Conservation (phyloP, 1,140 invertebrate species). For the Pseudomyrmex dendroicus region DNA sequence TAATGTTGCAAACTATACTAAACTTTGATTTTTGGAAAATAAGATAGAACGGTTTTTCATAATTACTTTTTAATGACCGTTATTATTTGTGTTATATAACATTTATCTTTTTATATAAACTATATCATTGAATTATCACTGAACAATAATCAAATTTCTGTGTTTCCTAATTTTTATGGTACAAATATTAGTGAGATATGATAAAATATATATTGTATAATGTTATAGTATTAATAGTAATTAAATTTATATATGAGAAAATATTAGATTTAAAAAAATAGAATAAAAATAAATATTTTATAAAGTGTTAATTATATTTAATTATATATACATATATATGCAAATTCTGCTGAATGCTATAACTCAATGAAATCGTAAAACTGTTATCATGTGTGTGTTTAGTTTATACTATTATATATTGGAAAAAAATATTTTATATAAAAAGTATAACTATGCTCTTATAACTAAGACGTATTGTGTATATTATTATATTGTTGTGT, state of each 20-base stretch:
- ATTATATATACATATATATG: constrained; percentile 50
- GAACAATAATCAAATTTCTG: background rate
- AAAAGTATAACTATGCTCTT: constrained; percentile 50
- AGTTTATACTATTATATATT: constrained; percentile 45
- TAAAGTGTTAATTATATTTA: constrained; percentile 44
- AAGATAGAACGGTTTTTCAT: background rate
- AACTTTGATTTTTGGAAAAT: constrained; percentile 31
- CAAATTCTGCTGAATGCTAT: constrained; percentile 25
- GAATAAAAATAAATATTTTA: constrained; percentile 36
- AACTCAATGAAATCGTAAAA: constrained; percentile 32
- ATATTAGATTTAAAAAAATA: constrained; percentile 43
- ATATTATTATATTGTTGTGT: constrained; percentile 67
- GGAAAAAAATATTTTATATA: constrained; percentile 23
- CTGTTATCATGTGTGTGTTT: constrained; percentile 26
- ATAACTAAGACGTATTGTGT: constrained; percentile 66
- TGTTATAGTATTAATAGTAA: constrained; percentile 39
- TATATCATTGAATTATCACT: background rate
- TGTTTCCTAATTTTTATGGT: constrained; percentile 22
- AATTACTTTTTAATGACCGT: background rate
- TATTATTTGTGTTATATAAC: constrained; percentile 8
- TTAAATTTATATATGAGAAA: constrained; percentile 31
- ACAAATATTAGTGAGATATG: constrained; percentile 36
- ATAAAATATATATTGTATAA: constrained; percentile 41
- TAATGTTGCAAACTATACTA: background rate
- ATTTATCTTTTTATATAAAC: constrained; percentile 18